Evolutionary conservation across 1,140 invertebrate genomes (phyloP).

Genomic region (Diplogasteroides magnus): DNA sequence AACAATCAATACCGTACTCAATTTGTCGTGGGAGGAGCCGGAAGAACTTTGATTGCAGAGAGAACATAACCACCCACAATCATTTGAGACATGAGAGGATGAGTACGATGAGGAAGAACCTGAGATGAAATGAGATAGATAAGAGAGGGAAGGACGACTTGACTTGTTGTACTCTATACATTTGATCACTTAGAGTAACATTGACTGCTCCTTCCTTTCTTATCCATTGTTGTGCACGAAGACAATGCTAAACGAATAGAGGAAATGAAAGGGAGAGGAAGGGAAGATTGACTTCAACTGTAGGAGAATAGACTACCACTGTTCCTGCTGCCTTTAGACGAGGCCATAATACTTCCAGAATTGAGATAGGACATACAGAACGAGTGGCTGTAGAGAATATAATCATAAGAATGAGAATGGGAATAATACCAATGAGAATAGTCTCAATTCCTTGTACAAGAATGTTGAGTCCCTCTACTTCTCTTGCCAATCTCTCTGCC

Average conservation of each 20-base stretch:
- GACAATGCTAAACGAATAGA: no score
- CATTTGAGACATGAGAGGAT: constrained; percentile 25
- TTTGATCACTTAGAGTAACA: constrained; percentile 19
- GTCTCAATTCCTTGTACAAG: background rate
- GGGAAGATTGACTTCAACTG: background rate
- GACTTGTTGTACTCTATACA: constrained; percentile 23
- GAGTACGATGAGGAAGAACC: constrained; percentile 26
- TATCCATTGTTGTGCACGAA: constrained; percentile 18
- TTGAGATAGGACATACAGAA: constrained; percentile 8
- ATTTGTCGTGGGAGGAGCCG: background rate
- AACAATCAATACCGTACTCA: no score
- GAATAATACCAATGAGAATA: background rate
- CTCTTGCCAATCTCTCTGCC: background rate
- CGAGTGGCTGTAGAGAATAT: constrained; percentile 8
- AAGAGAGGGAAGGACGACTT: no score
- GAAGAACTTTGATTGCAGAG: constrained; percentile 20
- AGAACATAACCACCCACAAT: constrained; percentile 24
- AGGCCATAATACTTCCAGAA: constrained; percentile 14
- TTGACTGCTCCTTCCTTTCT: constrained; percentile 7
- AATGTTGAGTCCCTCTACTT: background rate
- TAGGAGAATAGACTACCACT: constrained; percentile 17
- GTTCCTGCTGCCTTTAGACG: constrained; percentile 5
- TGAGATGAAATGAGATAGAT: background rate
- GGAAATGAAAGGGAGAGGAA: no score
- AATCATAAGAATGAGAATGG: no score